phyloP scores from a whole-genome alignment of 2,888 invertebrate genomes.

The Linnaemya vulpina region DNA sequence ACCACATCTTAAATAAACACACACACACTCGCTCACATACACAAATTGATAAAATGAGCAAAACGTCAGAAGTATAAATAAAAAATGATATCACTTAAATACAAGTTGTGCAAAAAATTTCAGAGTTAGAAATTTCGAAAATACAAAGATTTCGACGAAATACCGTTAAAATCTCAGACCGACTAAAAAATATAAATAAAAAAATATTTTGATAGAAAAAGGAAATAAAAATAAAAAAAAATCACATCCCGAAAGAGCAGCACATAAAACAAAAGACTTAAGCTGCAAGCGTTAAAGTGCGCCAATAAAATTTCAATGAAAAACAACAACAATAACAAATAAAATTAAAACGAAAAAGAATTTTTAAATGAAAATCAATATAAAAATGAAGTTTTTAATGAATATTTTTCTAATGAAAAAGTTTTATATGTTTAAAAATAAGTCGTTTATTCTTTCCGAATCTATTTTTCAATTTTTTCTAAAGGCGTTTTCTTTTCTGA shows the following conservation, averaged over 20 bases:
- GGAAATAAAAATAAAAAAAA: background rate
- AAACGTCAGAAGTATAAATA: conserved; percentile 27
- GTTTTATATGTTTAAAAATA: no score
- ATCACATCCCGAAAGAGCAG: background rate
- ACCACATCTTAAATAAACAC: conserved; percentile 23
- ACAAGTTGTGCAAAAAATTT: conserved; percentile 45
- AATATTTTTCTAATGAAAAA: no score
- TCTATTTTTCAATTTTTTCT: no score
- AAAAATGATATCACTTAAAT: conserved; percentile 64
- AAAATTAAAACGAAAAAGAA: background rate
- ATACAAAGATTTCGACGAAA: background rate
- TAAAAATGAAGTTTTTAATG: no score
- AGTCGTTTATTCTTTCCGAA: no score
- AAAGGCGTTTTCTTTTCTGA: no score
- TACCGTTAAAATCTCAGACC: background rate
- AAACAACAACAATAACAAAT: background rate
- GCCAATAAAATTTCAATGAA: background rate
- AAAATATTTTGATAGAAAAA: background rate
- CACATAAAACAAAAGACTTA: conserved; percentile 52
- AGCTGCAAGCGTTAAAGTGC: conserved; percentile 23
- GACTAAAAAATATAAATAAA: background rate
- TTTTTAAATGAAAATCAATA: background rate
- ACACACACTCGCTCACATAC: background rate
- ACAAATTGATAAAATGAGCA: conserved; percentile 29
- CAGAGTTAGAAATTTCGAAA: background rate